Conservation (phyloP, 2,888 invertebrate genomes). For the Dynastes hyllus region DNA sequence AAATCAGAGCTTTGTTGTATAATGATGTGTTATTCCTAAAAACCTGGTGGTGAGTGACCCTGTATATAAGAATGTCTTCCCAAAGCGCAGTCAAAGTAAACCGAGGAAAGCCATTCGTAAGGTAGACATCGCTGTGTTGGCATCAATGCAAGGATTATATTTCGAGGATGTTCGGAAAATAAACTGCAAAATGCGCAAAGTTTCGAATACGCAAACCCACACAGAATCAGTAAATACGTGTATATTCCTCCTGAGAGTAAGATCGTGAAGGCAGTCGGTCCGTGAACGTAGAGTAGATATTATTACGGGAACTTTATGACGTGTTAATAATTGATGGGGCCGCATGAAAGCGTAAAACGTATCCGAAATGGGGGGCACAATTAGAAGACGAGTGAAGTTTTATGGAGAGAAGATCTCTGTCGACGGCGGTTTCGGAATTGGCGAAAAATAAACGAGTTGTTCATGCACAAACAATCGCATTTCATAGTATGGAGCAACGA, state of each 20-base stretch:
- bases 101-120: slow-evolving; percentile 13
- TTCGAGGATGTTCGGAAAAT: slow-evolving; percentile 34
- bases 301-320: slow-evolving; percentile 46
- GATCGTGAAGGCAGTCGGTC: neutral
- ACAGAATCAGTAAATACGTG: slow-evolving; percentile 38
- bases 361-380: slow-evolving; percentile 35
- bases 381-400: slow-evolving; percentile 38
- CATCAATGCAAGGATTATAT: slow-evolving; percentile 33
- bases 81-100: slow-evolving; percentile 8
- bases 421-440: slow-evolving; percentile 30
- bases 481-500: neutral
- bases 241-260: slow-evolving; percentile 34
- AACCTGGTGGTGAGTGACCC: too few relatives aligned
- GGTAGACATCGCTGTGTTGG: neutral
- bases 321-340: slow-evolving; percentile 46
- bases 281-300: slow-evolving; percentile 41
- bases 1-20: too few relatives aligned
- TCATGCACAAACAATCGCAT: slow-evolving; percentile 43
- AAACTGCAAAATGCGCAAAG: slow-evolving; percentile 45
- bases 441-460: slow-evolving; percentile 33
- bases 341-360: slow-evolving; percentile 45
- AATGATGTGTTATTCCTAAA: too few relatives aligned
- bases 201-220: slow-evolving; percentile 35
- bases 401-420: slow-evolving; percentile 30
- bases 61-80: slow-evolving; percentile 10